Evolutionary conservation across 2,888 invertebrate species (phyloP).

Genomic region (Parnassius smintheus): DNA sequence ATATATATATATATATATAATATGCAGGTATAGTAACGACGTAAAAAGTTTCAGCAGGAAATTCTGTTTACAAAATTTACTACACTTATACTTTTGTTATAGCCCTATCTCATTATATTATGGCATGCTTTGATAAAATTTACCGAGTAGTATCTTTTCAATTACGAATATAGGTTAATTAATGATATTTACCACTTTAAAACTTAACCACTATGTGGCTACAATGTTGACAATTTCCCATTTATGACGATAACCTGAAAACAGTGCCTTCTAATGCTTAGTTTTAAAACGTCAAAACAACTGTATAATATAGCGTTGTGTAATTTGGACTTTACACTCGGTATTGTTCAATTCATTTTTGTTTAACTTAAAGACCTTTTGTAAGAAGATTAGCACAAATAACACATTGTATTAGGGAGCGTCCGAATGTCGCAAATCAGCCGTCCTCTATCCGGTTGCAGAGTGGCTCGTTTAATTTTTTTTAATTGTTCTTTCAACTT

Average conservation of each 20-base stretch:
- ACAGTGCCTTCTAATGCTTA: conserved; percentile 64
- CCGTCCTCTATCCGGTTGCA: conserved; percentile 40
- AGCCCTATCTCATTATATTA: too few relatives aligned
- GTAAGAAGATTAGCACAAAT: conserved; percentile 70
- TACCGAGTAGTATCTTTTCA: too few relatives aligned
- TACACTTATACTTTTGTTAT: too few relatives aligned
- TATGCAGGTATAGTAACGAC: too few relatives aligned
- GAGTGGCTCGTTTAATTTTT: too few relatives aligned
- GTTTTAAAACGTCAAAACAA: conserved; percentile 57
- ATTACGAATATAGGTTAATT: too few relatives aligned
- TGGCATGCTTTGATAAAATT: too few relatives aligned
- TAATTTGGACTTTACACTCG: conserved; percentile 36
- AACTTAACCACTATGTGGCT: conserved; percentile 26
- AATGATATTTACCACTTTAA: conserved; percentile 15
- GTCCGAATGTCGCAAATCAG: conserved; percentile 75
- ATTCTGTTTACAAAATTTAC: too few relatives aligned
- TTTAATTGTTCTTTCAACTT: too few relatives aligned
- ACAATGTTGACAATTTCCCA: conserved; percentile 56
- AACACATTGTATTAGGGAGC: conserved; percentile 68
- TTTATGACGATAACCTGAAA: conserved; percentile 57
- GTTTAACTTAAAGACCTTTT: conserved; percentile 38
- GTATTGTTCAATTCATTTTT: conserved; percentile 36
- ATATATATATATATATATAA: too few relatives aligned
- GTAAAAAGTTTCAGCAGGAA: too few relatives aligned
- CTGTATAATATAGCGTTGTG: conserved; percentile 41